Base-by-base conservation (phyloP, 2,113 vertebrate species). In the Cisticola juncidis region DNA sequence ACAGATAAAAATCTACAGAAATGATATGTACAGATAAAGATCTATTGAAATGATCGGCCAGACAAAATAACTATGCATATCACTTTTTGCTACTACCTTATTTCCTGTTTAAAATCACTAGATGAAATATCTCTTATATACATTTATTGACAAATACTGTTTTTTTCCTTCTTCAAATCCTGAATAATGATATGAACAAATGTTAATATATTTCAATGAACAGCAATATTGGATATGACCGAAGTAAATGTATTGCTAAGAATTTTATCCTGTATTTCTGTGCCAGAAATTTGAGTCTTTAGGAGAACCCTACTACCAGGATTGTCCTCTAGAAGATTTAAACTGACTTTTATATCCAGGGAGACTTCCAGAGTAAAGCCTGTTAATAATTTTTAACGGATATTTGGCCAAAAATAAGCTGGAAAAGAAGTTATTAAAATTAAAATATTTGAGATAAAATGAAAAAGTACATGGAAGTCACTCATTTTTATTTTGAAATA, bases 11-110 rank as follows among this genome's bases (percentile, higher is more conserved):
- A 60, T 97, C 98, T 92, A 95, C 98, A 82, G 77, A 97, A 92
- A 99, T 44, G 98, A 98, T 92, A 91, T 97, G 40, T 98, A 97
- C 44, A 97, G 98, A 86, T 98, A 98, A 88, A 92, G 86, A 60
- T 97, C 98, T 92, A 95, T 98, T 81, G 71, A 98, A 93, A 97
- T 98, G 60, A 99, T 98, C 56, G 97, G 97, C 36, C 97, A 5
- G 89, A 97, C 35, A 98, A 98, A 80, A 97, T 73, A 33, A 64
- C 97, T 96, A 98, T 98, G 94, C 94, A 24, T 81, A 73, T n/a
- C 2, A 42, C 8, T 71, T 73, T 72, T 61, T 48, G 18, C 6
- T 35, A n/a, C 4, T 45, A 13, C 38, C 6, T 58, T 64, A 56
- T 84, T 84, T 89, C 78, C 26, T 60, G 29, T 66, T 62, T 70